Conservation (phyloP, 2,888 invertebrate genomes). For the Acrocera orbiculus region DNA sequence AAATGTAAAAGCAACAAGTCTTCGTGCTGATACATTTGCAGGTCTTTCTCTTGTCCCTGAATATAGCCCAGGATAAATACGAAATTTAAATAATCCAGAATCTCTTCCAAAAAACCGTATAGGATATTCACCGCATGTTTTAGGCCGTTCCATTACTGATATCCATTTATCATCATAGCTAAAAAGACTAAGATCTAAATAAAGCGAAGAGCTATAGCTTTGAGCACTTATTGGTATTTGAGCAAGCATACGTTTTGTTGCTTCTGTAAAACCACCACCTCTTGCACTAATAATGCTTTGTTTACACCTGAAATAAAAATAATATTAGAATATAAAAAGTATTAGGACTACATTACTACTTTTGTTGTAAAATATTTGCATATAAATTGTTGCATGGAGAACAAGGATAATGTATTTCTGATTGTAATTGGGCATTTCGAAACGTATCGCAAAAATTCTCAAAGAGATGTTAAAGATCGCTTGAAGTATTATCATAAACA, state of each 20-base stretch:
- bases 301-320: constrained; percentile 43
- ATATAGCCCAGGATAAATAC: constrained; percentile 65
- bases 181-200: constrained; percentile 77
- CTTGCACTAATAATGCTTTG: constrained; percentile 79
- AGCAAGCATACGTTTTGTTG: constrained; percentile 71
- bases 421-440: constrained; percentile 68
- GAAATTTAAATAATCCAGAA: constrained; percentile 66
- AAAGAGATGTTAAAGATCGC: constrained; percentile 62
- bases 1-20: constrained; percentile 86
- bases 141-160: constrained; percentile 87
- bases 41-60: no score
- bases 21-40: constrained; percentile 51
- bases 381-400: constrained; percentile 81
- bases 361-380: constrained; percentile 48
- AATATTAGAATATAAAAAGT: no score
- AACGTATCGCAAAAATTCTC: constrained; percentile 87
- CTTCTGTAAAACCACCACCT: constrained; percentile 78
- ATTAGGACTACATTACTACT: no score
- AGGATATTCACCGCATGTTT: constrained; percentile 80
- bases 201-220: constrained; percentile 83
- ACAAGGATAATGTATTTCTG: constrained; percentile 73
- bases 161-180: constrained; percentile 94
- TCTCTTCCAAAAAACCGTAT: constrained; percentile 74
- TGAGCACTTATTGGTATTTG: constrained; percentile 90
- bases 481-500: constrained; percentile 79